These are phyloP conservation scores for Streptopelia turtur DNA, from an alignment of 2,797 vertebrate genomes.

Conservation along the genomic window DNA sequence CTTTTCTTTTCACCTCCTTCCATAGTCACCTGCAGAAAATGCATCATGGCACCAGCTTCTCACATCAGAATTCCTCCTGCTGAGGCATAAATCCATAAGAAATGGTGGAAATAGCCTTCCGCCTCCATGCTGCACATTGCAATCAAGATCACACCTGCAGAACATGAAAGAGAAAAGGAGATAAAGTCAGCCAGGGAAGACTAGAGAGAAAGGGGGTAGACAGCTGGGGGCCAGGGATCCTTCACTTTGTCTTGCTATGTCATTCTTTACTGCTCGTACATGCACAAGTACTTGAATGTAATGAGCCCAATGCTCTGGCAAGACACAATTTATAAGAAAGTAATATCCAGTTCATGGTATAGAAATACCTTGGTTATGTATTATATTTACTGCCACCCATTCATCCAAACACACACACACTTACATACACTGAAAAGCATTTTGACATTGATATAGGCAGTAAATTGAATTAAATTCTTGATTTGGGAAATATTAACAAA, in stretches of 20 bases:
- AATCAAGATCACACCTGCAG: not conserved
- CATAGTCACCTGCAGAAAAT: not conserved
- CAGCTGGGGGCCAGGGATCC: not conserved
- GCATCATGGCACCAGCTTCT: not conserved
- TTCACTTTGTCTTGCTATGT: not conserved
- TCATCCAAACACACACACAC: not conserved
- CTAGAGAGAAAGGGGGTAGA: not conserved
- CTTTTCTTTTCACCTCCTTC: not conserved
- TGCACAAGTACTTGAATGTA: not conserved
- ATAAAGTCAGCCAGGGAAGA: not conserved
- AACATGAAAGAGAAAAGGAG: not conserved
- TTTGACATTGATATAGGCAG: not conserved
- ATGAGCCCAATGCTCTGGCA: not conserved
- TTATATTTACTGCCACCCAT: not conserved
- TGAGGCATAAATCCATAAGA: fast-evolving
- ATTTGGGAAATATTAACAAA: not conserved
- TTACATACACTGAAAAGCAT: not conserved
- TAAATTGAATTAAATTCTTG: not conserved
- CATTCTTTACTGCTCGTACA: not conserved
- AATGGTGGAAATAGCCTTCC: not conserved
- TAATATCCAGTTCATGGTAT: not conserved
- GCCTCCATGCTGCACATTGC: not conserved
- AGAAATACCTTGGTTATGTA: not conserved
- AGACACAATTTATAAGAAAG: not conserved
- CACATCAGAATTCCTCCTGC: fast-evolving